phyloP scores from a whole-genome alignment of 2,797 vertebrate species.

The Neomorphus geoffroyi region DNA sequence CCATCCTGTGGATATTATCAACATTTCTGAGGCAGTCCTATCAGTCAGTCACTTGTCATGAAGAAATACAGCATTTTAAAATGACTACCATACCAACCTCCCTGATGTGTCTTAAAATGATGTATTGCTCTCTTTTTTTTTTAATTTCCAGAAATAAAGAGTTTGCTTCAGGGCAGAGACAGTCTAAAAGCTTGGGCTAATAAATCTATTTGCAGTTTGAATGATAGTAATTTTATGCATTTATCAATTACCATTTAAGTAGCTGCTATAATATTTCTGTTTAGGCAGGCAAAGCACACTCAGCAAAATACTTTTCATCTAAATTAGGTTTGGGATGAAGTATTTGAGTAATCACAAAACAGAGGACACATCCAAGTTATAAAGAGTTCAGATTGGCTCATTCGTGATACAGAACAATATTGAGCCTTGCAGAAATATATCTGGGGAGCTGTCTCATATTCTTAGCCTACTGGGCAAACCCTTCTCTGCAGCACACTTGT shows the following conservation, averaged over 20 bases:
- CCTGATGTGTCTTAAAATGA: constrained; percentile 45
- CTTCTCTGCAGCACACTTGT: not conserved
- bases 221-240: constrained; percentile 52
- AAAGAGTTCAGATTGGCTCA: not conserved
- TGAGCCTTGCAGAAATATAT: not conserved
- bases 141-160: constrained; percentile 68
- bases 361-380: not conserved
- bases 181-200: constrained; percentile 73
- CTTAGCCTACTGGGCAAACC: not conserved
- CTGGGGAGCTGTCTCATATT: not conserved
- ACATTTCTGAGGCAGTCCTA: not conserved
- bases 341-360: not conserved
- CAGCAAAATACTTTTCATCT: constrained; percentile 36
- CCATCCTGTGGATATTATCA: not conserved
- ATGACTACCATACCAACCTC: not conserved
- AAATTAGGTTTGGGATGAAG: constrained; percentile 43
- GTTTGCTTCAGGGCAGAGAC: constrained; percentile 63
- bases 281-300: constrained; percentile 50
- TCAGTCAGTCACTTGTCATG: constrained; percentile 5
- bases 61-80: constrained; percentile 37
- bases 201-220: constrained; percentile 72
- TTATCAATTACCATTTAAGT: constrained; percentile 65
- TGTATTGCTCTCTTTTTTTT: constrained; percentile 36
- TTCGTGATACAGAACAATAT: not conserved
- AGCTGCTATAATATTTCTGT: constrained; percentile 63